phyloP scores from a whole-genome alignment of 2,888 invertebrate genomes.

The Epirrhoe tristata region DNA sequence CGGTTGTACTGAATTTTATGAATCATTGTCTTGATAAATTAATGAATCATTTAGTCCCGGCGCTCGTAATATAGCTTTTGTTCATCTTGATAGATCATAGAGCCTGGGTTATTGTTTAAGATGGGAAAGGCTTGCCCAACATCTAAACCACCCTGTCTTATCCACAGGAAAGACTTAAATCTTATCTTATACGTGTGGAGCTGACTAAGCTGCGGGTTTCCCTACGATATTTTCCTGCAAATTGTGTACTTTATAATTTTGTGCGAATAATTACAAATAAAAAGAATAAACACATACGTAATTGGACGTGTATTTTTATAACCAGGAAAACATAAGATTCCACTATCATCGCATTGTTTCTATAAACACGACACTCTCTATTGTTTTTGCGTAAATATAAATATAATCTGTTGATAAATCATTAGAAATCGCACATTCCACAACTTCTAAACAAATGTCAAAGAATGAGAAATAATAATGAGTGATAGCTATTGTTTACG shows the following conservation, averaged over 20 bases:
- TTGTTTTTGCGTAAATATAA: slow-evolving; percentile 23
- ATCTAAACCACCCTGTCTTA: too few species aligned
- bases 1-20: slow-evolving; percentile 10
- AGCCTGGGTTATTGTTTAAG: too few species aligned
- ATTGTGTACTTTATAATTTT: too few species aligned
- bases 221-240: too few species aligned
- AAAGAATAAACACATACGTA: background rate
- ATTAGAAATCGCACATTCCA: slow-evolving; percentile 39
- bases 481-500: slow-evolving; percentile 5
- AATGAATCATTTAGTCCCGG: background rate
- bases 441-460: slow-evolving; percentile 35
- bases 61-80: too few species aligned
- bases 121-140: too few species aligned
- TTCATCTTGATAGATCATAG: too few species aligned
- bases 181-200: too few species aligned
- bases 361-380: background rate
- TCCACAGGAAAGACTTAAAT: too few species aligned
- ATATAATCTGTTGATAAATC: slow-evolving; percentile 20
- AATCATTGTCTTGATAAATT: too few species aligned
- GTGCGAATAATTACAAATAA: too few species aligned
- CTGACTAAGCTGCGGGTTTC: too few species aligned
- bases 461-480: slow-evolving; percentile 20
- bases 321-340: background rate
- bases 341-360: background rate
- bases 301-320: background rate